phyloP scores from a whole-genome alignment of 2,888 invertebrate genomes.

The Camponotus fellah region DNA sequence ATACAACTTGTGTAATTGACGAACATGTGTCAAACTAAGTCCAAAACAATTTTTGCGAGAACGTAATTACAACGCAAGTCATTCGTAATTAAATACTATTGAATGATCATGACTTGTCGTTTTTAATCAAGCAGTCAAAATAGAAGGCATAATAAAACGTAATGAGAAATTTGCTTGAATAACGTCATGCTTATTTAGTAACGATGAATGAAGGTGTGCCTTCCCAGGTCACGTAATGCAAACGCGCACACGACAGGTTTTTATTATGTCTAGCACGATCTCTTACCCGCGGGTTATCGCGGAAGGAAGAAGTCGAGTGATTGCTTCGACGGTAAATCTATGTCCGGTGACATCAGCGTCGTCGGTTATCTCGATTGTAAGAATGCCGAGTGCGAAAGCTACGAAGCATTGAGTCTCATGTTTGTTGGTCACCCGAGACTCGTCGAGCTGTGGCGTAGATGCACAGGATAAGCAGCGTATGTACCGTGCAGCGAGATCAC shows the following conservation, averaged over 20 bases:
- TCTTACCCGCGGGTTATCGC: conserved; percentile 11
- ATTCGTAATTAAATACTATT: conserved; percentile 3
- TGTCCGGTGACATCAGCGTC: conserved; percentile 30
- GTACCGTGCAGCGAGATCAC: conserved; percentile 36
- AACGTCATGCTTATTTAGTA: neutral
- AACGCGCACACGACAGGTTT: conserved; percentile 2
- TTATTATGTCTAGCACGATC: conserved; percentile 27
- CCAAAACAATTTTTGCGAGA: neutral
- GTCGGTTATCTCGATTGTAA: conserved; percentile 36
- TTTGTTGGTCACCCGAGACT: conserved; percentile 38
- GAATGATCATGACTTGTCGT: neutral
- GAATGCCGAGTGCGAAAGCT: conserved; percentile 45
- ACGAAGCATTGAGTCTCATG: conserved; percentile 43
- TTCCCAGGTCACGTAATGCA: neutral
- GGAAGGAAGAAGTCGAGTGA: conserved; percentile 8
- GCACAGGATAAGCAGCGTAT: conserved; percentile 21
- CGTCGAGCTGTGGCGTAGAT: conserved; percentile 1
- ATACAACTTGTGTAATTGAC: neutral
- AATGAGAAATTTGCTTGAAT: conserved; percentile 17
- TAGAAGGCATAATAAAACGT: neutral
- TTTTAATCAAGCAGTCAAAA: neutral
- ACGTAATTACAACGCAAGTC: conserved; percentile 1
- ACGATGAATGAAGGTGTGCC: neutral
- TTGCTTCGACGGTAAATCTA: conserved; percentile 11
- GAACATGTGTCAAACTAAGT: neutral